Base-by-base conservation (phyloP, 2,797 vertebrate genomes). In the Ispidina lecontei region DNA sequence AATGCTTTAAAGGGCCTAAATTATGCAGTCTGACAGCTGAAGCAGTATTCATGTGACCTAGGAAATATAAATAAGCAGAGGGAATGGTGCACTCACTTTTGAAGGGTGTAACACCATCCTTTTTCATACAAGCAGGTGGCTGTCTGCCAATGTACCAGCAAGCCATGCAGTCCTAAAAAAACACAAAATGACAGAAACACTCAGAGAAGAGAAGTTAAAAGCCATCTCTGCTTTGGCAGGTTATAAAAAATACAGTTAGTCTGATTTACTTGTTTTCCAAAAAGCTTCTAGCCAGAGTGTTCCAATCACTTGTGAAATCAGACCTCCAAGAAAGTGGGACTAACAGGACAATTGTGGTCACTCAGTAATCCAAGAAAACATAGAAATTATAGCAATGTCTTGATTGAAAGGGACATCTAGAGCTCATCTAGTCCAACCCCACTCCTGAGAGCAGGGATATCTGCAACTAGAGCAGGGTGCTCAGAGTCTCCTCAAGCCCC, bases 281-380 rank as follows among this genome's bases (percentile, higher is more conserved):
- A 33, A 37, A 52, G 11, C 4, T 16, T 29, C 26, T 43, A 60
- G 12, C 37, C 41, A 33, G 1, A 1, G n/a, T 22, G 28, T 43
- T 59, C 35, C 74, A 15, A 4, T 15, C 39, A 16, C 2, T 3
- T 7, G 15, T 63, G 43, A 68, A 39, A 35, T 58, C 22, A 23
- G 22, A 52, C 46, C 29, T 5, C 28, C 21, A 14, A 20, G 29
- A 23, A n/a, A 54, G 35, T 28, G 23, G 16, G 41, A 55, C n/a
- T 55, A 55, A 55, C 29, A 55, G 54, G n/a, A 19, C 0, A 0
- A 5, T 23, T 7, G 39, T n/a, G 12, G 29, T 35, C 37, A 1
- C 55, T 16, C 47, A 25, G 47, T 25, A 49, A 25, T 25, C 23
- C 46, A 25, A 47, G 46, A 47, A 39, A 39, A 39, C 37, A 6